A percentile compares a stretch with the other conserved stretches of the same genome.
Evolutionary conservation across 2,888 invertebrate genomes (phyloP).

Genomic region (Ochlodes sylvanus): DNA sequence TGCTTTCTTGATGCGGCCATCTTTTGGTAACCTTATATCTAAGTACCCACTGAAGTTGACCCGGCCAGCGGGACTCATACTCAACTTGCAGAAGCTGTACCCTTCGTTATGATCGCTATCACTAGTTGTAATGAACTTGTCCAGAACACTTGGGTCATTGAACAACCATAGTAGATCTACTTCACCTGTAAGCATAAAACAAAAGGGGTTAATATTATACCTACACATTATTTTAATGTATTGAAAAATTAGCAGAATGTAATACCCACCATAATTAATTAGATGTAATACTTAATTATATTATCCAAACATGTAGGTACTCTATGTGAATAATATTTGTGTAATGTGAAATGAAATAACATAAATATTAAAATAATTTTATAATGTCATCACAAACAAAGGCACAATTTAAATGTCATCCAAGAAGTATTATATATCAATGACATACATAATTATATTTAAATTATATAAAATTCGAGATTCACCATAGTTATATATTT

Average conservation of each 20-base stretch:
- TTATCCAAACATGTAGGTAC: too few species aligned
- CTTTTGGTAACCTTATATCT: conserved; percentile 89
- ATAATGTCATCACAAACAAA: conserved; percentile 40
- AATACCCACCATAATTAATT: neutral
- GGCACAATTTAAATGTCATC: conserved; percentile 43
- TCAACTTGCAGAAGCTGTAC: conserved; percentile 89
- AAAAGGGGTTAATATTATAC: neutral
- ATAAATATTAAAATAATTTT: conserved; percentile 31
- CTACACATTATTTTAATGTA: too few species aligned
- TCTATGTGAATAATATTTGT: neutral
- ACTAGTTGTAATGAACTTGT: conserved; percentile 89
- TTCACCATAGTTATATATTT: conserved; percentile 58
- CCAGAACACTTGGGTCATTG: conserved; percentile 84
- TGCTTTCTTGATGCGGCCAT: conserved; percentile 90
- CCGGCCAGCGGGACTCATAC: conserved; percentile 87
- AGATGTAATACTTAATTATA: too few species aligned
- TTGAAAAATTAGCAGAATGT: too few species aligned
- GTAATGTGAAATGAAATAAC: neutral
- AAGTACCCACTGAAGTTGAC: conserved; percentile 90
- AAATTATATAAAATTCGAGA: conserved; percentile 51
- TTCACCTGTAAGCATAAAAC: conserved; percentile 80
- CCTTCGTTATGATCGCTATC: conserved; percentile 95
- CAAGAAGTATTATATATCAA: conserved; percentile 47
- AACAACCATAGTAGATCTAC: conserved; percentile 91
- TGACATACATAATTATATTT: conserved; percentile 43